Conservation (phyloP, 23 tunicate genomes). For the Halocynthia aurantium region DNA sequence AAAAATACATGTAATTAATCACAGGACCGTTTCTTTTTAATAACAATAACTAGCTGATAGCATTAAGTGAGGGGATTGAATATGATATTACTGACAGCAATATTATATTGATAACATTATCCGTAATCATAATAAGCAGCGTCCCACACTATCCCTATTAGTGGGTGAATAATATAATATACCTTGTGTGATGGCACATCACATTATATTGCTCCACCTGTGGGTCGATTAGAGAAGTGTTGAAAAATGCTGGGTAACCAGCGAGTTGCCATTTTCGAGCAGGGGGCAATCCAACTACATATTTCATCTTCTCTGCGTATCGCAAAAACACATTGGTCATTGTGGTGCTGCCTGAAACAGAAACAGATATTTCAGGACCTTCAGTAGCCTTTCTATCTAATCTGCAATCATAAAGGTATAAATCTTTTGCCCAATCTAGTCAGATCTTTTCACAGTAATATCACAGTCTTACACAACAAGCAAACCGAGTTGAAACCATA, state of each 20-base stretch:
- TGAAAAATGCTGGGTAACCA: slow-evolving; percentile 83
- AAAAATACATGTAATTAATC: background rate
- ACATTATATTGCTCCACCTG: slow-evolving; percentile 63
- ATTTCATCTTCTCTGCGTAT: slow-evolving; percentile 55
- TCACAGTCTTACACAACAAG: background rate
- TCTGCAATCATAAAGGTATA: background rate
- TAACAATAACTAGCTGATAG: background rate
- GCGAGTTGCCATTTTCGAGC: slow-evolving; percentile 78
- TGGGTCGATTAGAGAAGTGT: slow-evolving; percentile 52
- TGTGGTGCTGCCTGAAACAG: slow-evolving; percentile 76
- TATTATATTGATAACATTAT: too few species aligned
- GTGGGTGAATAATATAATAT: too few species aligned
- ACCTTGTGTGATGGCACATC: slow-evolving; percentile 61
- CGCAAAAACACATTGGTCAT: slow-evolving; percentile 79
- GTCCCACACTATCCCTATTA: too few species aligned
- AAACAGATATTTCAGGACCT: background rate
- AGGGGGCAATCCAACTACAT: slow-evolving; percentile 77
- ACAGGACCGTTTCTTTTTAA: too few species aligned
- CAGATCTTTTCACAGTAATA: background rate
- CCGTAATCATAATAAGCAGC: too few species aligned
- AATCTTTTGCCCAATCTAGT: background rate
- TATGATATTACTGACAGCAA: too few species aligned
- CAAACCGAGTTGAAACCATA: too few species aligned
- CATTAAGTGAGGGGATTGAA: background rate
- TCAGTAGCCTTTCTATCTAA: background rate